Base-by-base conservation (phyloP, 2,113 vertebrate species). In the Macquaria australasica region DNA sequence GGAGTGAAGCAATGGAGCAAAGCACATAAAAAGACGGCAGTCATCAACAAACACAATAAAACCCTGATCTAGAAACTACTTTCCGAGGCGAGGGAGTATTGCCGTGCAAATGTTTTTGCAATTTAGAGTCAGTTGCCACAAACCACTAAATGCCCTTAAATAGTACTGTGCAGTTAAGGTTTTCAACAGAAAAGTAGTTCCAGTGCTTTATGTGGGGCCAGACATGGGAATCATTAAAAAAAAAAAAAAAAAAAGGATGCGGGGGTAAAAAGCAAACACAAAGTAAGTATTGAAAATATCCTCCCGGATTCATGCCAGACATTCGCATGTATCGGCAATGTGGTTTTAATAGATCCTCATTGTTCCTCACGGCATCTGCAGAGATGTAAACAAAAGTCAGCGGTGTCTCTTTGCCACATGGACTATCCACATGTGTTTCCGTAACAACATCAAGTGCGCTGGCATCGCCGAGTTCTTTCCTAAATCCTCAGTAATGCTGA, bases 31-130 rank as follows among this genome's bases (percentile, higher is more conserved):
- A 93, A 93, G 90, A 93, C 94, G 88, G 90, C 91, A 93, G 91
- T 91, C 92, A 94, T 93, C 94, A 94, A 94, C 94, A 93, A 95
- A 94, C 94, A 94, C 90, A 91, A 93, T 93, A 94, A 94, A 94
- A 95, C 88, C 93, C 92, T 92, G 91, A 92, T 93, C 94, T 93
- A 92, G 91, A 93, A 93, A 93, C 87, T 89, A 83, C 87, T 93
- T 94, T 91, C 89, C 66, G 70, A 93, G 81, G 88, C 91, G 55
- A 92, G 89, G 88, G 87, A 90, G 91, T 88, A 92, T 94, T 92
- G 93, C 92, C 79, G 89, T 89, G 88, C 94, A 94, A 94, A 94
- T 94, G 92, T 93, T 94, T 94, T 94, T 86, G 92, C 94, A 94
- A 94, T 94, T 94, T 94, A 87, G 91, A 94, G 90, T 92, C 92